phyloP scores from a whole-genome alignment of 2,797 vertebrate genomes.

The Sebastes matsubarae region DNA sequence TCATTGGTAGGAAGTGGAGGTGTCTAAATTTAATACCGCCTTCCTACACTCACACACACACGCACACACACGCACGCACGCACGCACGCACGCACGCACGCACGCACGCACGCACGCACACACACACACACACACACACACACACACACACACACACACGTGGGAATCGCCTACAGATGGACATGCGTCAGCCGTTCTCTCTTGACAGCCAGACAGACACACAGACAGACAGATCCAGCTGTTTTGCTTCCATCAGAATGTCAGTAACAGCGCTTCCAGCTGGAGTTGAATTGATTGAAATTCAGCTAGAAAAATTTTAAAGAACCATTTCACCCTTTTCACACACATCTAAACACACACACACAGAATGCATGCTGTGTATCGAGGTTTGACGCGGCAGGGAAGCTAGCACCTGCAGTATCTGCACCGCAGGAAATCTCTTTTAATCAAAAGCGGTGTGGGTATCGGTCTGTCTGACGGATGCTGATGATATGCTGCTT shows the following conservation, averaged over 20 bases:
- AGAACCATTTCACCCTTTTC: background rate
- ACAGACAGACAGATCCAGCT: conserved; percentile 25
- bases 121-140: no score
- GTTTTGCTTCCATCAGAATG: conserved; percentile 30
- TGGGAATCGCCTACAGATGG: background rate
- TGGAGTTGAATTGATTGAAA: conserved; percentile 40
- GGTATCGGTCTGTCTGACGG: background rate
- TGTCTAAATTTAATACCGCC: background rate
- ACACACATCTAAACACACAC: background rate
- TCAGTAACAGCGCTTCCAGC: conserved; percentile 15
- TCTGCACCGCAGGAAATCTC: conserved; percentile 29
- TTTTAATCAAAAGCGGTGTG: conserved; percentile 52
- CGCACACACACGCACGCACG: background rate
- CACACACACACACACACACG: background rate
- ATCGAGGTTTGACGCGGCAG: conserved; percentile 11
- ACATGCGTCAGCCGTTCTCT: conserved; percentile 4
- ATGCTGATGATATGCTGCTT: background rate
- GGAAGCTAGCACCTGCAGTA: conserved; percentile 21
- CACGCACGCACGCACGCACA: no score
- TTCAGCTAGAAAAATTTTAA: conserved; percentile 27
- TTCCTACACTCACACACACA: background rate
- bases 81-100: background rate
- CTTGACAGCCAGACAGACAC: background rate
- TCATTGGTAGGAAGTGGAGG: background rate
- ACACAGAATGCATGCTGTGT: background rate